A percentile compares a stretch with the other conserved stretches of the same genome.
Conservation (phyloP, 2,113 vertebrate genomes). For the Silurus glanis region DNA sequence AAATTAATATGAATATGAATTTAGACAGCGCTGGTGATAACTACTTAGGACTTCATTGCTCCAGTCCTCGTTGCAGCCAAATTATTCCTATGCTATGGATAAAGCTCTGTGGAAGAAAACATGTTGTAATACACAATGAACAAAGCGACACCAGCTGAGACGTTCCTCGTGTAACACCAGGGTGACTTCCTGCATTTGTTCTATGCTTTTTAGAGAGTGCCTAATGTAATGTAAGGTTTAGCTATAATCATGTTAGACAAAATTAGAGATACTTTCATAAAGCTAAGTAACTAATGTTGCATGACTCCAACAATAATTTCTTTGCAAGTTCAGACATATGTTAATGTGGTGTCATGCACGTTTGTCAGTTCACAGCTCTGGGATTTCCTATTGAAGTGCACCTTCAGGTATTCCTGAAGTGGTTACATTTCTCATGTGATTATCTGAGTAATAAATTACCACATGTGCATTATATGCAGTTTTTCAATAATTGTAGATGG, state of each 20-base stretch:
- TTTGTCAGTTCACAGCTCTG: not conserved
- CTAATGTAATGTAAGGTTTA: conserved; percentile 14
- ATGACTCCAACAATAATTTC: no score
- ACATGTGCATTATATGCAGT: not conserved
- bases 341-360: no score
- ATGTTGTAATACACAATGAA: not conserved
- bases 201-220: not conserved
- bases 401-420: not conserved
- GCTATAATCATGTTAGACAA: not conserved
- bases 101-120: not conserved
- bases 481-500: not conserved
- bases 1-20: conserved; percentile 53
- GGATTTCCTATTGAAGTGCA: not conserved
- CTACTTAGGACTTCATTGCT: conserved; percentile 36
- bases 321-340: no score
- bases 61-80: conserved; percentile 23
- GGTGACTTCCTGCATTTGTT: not conserved
- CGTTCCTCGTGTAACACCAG: not conserved
- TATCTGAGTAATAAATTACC: not conserved
- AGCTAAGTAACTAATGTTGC: no score
- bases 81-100: conserved; percentile 30
- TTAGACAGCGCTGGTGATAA: conserved; percentile 40
- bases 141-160: not conserved
- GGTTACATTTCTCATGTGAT: not conserved
- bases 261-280: not conserved